These are phyloP conservation scores for Tanypteryx hageni DNA, from an alignment of 2,888 invertebrate species.

Conservation along the genomic window DNA sequence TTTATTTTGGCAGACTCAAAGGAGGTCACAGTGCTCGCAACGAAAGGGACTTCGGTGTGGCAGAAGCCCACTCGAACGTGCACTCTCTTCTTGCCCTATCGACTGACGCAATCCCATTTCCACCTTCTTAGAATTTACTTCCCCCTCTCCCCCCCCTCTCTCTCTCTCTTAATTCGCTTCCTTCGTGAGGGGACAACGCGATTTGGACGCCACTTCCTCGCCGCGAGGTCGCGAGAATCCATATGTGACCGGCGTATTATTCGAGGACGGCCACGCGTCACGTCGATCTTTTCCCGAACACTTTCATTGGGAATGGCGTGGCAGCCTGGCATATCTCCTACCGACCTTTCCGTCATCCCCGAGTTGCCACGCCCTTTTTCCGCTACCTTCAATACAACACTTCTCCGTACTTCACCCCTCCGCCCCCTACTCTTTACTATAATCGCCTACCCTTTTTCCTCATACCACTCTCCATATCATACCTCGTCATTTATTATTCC, in stretches of 20 bases:
- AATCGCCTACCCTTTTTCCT: too few relatives aligned
- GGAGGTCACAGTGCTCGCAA: background rate
- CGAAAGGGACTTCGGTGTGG: background rate
- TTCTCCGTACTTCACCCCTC: too few relatives aligned
- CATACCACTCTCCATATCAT: too few relatives aligned
- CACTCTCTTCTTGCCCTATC: background rate
- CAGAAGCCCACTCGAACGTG: background rate
- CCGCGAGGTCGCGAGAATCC: background rate
- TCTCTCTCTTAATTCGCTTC: background rate
- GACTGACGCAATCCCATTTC: background rate
- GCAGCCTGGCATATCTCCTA: too few relatives aligned
- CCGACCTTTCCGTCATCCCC: too few relatives aligned
- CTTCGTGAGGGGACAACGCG: background rate
- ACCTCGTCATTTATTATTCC: too few relatives aligned
- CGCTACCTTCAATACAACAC: too few relatives aligned
- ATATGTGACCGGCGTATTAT: background rate
- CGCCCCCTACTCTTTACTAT: too few relatives aligned
- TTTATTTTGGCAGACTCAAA: conserved; percentile 22
- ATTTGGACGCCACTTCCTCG: background rate
- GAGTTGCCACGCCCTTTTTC: too few relatives aligned
- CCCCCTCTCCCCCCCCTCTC: background rate
- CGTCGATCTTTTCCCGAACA: background rate
- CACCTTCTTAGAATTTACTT: background rate
- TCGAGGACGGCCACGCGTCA: background rate
- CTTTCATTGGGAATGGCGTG: too few relatives aligned